These are phyloP conservation scores for Dendrolimus punctatus DNA, from an alignment of 1,140 invertebrate species.

Conservation along the genomic window DNA sequence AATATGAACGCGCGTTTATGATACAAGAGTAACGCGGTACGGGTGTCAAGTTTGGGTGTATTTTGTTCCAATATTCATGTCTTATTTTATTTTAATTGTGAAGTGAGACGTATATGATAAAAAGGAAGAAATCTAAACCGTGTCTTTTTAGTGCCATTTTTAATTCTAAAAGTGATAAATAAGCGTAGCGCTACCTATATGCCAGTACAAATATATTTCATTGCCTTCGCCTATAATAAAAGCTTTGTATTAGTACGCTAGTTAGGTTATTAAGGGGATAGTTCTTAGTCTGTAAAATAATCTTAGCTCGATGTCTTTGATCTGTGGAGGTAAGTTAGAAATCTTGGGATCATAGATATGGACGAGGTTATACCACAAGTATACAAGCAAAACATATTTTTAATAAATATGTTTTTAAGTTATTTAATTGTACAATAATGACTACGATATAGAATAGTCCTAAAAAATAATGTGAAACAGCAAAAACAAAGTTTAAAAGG, in stretches of 20 bases:
- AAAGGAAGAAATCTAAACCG: slow-evolving; percentile 36
- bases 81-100: slow-evolving; percentile 31
- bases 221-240: slow-evolving; percentile 60
- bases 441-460: too few relatives aligned
- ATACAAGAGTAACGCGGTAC: slow-evolving; percentile 37
- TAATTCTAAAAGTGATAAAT: slow-evolving; percentile 38
- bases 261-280: slow-evolving; percentile 33
- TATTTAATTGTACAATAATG: too few relatives aligned
- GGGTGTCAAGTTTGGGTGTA: slow-evolving; percentile 39
- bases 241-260: slow-evolving; percentile 29
- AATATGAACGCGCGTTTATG: slow-evolving; percentile 53
- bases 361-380: neutral
- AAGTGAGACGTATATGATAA: slow-evolving; percentile 23
- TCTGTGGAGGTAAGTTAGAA: slow-evolving; percentile 59
- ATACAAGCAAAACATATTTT: too few relatives aligned
- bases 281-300: slow-evolving; percentile 25
- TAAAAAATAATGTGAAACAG: too few relatives aligned
- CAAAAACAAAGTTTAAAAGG: too few relatives aligned
- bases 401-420: too few relatives aligned
- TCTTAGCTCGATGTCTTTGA: slow-evolving; percentile 50
- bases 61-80: slow-evolving; percentile 59
- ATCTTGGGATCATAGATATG: neutral
- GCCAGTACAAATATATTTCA: slow-evolving; percentile 63
- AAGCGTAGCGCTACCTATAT: slow-evolving; percentile 33
- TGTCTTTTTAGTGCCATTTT: slow-evolving; percentile 69